Evolutionary conservation across 30 jellyfish, hydroid and myxozoan species (phyloP).

Genomic region (Nemopilema nomurai): DNA sequence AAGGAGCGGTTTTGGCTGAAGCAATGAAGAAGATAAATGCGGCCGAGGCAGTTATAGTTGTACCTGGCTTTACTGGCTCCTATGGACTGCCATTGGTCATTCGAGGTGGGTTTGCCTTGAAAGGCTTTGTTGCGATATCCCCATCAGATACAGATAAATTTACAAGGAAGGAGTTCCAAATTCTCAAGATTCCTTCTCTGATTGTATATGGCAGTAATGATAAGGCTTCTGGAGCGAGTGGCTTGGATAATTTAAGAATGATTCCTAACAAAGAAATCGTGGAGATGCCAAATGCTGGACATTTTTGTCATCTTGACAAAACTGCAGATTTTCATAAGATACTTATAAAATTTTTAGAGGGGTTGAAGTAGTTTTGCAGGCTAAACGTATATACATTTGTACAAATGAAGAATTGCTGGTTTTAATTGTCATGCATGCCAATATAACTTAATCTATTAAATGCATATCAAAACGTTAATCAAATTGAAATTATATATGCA

Average conservation of each 20-base stretch:
- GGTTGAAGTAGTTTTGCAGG: neutral
- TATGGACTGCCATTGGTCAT: constrained; percentile 72
- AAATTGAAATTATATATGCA: too few relatives aligned
- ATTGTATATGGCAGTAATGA: constrained; percentile 52
- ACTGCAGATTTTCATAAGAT: constrained; percentile 47
- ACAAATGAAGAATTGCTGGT: neutral
- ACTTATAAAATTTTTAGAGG: constrained; percentile 23
- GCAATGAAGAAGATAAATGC: constrained; percentile 46
- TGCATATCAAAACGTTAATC: too few relatives aligned
- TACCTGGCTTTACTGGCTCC: constrained; percentile 68
- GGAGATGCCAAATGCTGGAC: constrained; percentile 59
- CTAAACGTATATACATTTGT: neutral
- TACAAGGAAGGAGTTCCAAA: constrained; percentile 38
- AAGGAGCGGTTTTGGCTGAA: constrained; percentile 47
- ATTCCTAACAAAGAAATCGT: constrained; percentile 51
- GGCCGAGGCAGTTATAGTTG: constrained; percentile 43
- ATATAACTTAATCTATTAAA: too few relatives aligned
- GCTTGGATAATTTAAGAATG: constrained; percentile 18
- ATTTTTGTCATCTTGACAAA: constrained; percentile 52
- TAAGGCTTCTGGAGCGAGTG: constrained; percentile 31
- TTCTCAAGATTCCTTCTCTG: constrained; percentile 45
- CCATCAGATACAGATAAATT: constrained; percentile 49
- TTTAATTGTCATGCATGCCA: too few relatives aligned
- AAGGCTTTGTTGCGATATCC: constrained; percentile 68
- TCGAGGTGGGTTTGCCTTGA: constrained; percentile 52